phyloP scores from a whole-genome alignment of 1,140 invertebrate species.

The Panonychus citri region DNA sequence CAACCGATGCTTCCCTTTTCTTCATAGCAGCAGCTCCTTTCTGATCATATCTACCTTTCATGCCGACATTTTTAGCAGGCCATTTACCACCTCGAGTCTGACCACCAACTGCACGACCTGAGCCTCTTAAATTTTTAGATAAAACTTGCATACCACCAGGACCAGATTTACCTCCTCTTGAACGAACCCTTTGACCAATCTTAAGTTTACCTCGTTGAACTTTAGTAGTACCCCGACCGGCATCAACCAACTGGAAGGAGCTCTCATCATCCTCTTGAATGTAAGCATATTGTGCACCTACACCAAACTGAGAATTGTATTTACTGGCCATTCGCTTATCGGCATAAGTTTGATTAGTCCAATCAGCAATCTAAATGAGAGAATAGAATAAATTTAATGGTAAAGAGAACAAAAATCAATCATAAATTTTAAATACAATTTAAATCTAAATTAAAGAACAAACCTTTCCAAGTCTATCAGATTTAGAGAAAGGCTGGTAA shows the following conservation, averaged over 20 bases:
- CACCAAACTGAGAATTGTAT: constrained; percentile 79
- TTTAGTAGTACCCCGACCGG: constrained; percentile 55
- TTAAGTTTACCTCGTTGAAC: constrained; percentile 66
- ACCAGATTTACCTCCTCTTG: constrained; percentile 27
- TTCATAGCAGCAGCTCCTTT: constrained; percentile 42
- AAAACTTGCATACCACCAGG: constrained; percentile 23
- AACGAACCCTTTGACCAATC: constrained; percentile 23
- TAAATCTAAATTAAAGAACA: too few species aligned
- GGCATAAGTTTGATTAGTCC: constrained; percentile 80
- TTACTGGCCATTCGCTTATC: constrained; percentile 88
- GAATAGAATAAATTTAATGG: background rate
- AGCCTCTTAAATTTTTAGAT: background rate
- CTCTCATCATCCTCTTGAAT: constrained; percentile 95
- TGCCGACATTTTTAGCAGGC: constrained; percentile 38
- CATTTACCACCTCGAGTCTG: constrained; percentile 38
- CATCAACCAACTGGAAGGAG: constrained; percentile 92
- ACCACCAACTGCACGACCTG: background rate
- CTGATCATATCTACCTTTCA: constrained; percentile 34
- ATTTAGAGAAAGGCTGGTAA: constrained; percentile 93
- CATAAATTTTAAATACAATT: too few species aligned
- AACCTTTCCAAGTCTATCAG: constrained; percentile 78
- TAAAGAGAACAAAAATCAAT: background rate
- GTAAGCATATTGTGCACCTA: constrained; percentile 77
- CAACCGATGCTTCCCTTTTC: constrained; percentile 91
- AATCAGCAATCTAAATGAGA: constrained; percentile 61